phyloP scores from a whole-genome alignment of 2,113 vertebrate genomes.

The Geococcyx californianus region DNA sequence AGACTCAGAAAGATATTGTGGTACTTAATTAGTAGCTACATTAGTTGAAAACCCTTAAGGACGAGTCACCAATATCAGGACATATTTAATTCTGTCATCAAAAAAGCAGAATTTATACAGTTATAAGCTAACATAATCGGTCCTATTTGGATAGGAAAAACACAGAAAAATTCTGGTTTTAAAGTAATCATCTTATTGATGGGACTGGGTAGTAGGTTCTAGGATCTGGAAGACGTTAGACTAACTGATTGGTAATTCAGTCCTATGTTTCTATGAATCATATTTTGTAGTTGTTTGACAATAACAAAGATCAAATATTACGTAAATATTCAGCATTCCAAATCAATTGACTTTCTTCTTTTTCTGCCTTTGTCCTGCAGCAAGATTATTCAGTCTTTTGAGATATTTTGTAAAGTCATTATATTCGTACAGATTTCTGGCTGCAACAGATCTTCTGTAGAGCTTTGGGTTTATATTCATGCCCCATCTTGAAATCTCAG shows the following conservation, averaged over 20 bases:
- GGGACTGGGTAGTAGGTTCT: not conserved
- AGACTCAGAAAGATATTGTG: not conserved
- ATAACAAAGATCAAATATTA: not conserved
- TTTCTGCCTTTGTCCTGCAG: not conserved
- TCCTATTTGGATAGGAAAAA: not conserved
- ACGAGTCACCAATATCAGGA: not conserved
- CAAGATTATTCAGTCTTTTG: slow-evolving; percentile 13
- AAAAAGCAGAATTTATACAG: not conserved
- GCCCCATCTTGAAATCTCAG: not conserved
- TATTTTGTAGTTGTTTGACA: not conserved
- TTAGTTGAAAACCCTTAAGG: not conserved
- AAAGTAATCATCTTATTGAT: not conserved
- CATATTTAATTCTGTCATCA: not conserved
- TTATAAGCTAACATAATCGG: not conserved
- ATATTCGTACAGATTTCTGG: not conserved
- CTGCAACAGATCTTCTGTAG: not conserved
- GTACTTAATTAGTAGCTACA: not conserved
- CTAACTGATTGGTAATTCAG: not conserved
- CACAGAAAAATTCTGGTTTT: not conserved
- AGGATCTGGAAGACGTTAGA: not conserved
- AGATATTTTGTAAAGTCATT: not conserved
- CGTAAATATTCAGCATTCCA: not conserved
- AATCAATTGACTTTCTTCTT: not conserved
- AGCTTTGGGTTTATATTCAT: not conserved
- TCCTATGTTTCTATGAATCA: not conserved